Percentiles rank a stretch among this genome's conserved stretches.
Evolutionary conservation across 2,888 invertebrate genomes (phyloP).

Genomic region (Aromia moschata): DNA sequence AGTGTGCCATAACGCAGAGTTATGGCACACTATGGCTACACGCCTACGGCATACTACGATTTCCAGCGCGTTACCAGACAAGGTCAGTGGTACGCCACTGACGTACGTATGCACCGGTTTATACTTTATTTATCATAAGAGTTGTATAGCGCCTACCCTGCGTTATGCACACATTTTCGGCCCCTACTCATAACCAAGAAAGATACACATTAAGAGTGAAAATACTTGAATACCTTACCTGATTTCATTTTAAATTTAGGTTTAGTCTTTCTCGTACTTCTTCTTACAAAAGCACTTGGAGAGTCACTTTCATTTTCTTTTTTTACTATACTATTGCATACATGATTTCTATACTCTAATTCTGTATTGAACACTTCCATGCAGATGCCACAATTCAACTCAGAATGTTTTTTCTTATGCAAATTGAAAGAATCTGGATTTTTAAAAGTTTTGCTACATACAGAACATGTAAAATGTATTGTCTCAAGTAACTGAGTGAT

Average conservation of each 20-base stretch:
- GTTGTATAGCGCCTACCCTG: too few relatives aligned
- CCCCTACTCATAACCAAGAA: too few relatives aligned
- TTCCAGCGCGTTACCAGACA: too few relatives aligned
- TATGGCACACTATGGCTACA: too few relatives aligned
- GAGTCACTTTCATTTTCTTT: conserved; percentile 6
- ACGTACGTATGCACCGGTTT: too few relatives aligned
- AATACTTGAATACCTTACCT: too few relatives aligned
- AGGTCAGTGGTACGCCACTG: too few relatives aligned
- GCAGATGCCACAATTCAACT: conserved; percentile 28
- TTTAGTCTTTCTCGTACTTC: background rate
- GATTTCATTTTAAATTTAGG: conserved; percentile 16
- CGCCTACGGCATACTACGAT: too few relatives aligned
- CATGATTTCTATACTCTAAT: conserved; percentile 9
- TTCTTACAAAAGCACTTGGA: background rate
- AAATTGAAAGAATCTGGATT: conserved; percentile 19
- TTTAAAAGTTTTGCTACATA: conserved; percentile 26
- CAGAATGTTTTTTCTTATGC: conserved; percentile 28
- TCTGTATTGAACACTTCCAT: conserved; percentile 11
- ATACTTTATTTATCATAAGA: too few relatives aligned
- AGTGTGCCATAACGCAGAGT: too few relatives aligned
- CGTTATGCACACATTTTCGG: too few relatives aligned
- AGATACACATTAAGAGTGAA: too few relatives aligned
- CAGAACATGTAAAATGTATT: conserved; percentile 11
- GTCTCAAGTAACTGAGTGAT: conserved; percentile 4
- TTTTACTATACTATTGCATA: conserved; percentile 13